Evolutionary conservation across 2,113 vertebrate species (phyloP), one percentile per base, ranked within the genome.

Genomic region (Cavia aperea): DNA sequence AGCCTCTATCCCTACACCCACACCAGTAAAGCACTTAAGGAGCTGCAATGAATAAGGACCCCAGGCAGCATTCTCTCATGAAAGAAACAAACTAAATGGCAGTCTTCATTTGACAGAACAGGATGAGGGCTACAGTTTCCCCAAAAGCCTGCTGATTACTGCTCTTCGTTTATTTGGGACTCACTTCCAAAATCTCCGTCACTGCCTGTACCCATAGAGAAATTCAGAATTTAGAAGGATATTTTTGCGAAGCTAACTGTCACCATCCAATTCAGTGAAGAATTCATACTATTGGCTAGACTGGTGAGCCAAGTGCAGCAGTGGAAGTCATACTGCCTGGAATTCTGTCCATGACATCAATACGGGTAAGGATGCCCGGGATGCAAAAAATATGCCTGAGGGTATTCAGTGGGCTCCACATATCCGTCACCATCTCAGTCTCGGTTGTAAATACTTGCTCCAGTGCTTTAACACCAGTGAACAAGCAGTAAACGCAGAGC

Each of bases 391-490:
- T 10, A 72, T n/a, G 5, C 24, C 33, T 11, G 49, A 83, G 81
- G 68, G 14, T 63, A 7, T 36, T n/a, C 8, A 1, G 33, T 39
- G 11, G 5, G 1, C 15, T 73, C 7, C 1, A 19, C 2, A 6
- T 0, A 4, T 1, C 54, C 39, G 21, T 62, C 23, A 33, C 10
- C 3, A 3, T 54, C 43, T 21, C 56, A 56, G 29, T 21, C 24
- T 66, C 4, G 62, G 12, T 3, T 19, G 77, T 21, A 62, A 65
- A 63, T 31, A 43, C 23, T 58, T 0, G 2, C 39, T 60, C 0
- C 1, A 14, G 36, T 11, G 18, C 10, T 36, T 56, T 19, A 16
- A 65, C 7, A 46, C 24, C 39, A 21, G 68, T 2, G 73, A 39
- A 36, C 13, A 68, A 36, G 19, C n/a, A 86, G 62, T 3, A n/a